Conservation (phyloP, 2,113 vertebrate species). For the Ptyas mucosa region DNA sequence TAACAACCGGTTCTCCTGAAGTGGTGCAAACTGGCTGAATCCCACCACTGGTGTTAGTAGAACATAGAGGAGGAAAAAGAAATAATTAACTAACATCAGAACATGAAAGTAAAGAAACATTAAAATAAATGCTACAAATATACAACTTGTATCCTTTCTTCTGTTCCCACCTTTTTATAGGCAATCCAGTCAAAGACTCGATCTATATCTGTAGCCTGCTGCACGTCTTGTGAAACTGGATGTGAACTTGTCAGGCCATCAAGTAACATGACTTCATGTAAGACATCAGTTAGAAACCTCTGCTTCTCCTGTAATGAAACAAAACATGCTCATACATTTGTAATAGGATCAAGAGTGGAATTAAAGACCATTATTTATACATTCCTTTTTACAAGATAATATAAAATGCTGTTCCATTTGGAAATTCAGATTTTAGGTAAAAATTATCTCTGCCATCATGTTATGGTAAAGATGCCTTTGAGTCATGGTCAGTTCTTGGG, state of each 20-base stretch:
- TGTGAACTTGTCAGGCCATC: slow-evolving; percentile 92
- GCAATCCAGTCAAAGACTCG: slow-evolving; percentile 98
- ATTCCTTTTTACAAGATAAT: background rate
- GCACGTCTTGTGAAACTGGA: slow-evolving; percentile 93
- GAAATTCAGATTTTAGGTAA: slow-evolving; percentile 46
- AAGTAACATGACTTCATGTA: slow-evolving; percentile 95
- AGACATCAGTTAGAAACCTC: slow-evolving; percentile 93
- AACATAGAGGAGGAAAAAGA: background rate
- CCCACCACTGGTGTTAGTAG: background rate
- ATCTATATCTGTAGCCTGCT: slow-evolving; percentile 89
- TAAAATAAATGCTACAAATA: background rate
- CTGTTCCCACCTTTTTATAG: slow-evolving; percentile 87
- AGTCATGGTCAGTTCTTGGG: background rate
- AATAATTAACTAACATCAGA: background rate
- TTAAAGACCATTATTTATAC: slow-evolving; percentile 10
- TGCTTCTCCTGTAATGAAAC: slow-evolving; percentile 89
- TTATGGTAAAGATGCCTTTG: background rate
- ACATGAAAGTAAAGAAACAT: background rate
- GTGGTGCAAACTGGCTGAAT: no score
- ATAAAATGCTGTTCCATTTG: slow-evolving; percentile 34
- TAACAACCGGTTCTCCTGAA: no score
- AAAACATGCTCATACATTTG: slow-evolving; percentile 33
- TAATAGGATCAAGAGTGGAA: background rate
- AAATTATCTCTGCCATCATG: slow-evolving; percentile 16
- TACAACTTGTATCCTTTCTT: slow-evolving; percentile 4